Evolutionary conservation across 2,888 invertebrate genomes (phyloP), one percentile per base, ranked within the genome.

Genomic region (Mesorhabditis spiculigera): DNA sequence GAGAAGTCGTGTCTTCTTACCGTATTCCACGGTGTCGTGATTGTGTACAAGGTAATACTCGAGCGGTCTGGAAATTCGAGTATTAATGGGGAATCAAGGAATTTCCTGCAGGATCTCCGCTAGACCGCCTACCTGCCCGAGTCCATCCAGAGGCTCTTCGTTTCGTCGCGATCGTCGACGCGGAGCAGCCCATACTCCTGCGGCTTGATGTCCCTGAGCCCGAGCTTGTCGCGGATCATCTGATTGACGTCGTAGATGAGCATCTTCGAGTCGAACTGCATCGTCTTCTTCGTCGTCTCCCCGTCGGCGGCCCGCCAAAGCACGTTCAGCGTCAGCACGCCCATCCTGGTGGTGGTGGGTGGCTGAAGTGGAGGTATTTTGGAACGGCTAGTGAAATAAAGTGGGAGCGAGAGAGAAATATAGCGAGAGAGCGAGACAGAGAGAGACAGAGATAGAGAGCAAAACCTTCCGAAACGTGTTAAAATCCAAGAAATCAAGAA

Each of bases 71-170:
- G 93, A 50, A 50, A 50, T n/a, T 50, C n/a, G 8, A 10, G 8
- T 50, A 50, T 10, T 50, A n/a, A 50, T 13, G 58, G 8, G n/a
- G 28, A 28, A 28, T 28, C 28, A 28, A 28, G 28, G 28, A 28
- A 28, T 28, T 28, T 28, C 28, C 28, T 28, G 28, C 28, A 28
- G 28, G 28, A 28, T 28, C 28, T 28, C 28, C 28, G 28, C 28
- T 28, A 28, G 28, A 13, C n/a, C 58, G n/a, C n/a, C 58, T 97
- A 96, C 84, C 97, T 89, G 95, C 97, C 75, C 65, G 85, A 92
- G 87, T 97, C 97, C 85, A 98, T 89, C 97, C 97, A 98, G 70
- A 97, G 93, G 45, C 95, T 95, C 85, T 95, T 95, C 88, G 94
- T 94, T 82, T 92, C 92, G 87, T 97, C 96, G 28, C 28, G 28